Evolutionary conservation across 2,888 invertebrate species (phyloP), one percentile per base, ranked within the genome.

Genomic region (Athrips mouffetella): DNA sequence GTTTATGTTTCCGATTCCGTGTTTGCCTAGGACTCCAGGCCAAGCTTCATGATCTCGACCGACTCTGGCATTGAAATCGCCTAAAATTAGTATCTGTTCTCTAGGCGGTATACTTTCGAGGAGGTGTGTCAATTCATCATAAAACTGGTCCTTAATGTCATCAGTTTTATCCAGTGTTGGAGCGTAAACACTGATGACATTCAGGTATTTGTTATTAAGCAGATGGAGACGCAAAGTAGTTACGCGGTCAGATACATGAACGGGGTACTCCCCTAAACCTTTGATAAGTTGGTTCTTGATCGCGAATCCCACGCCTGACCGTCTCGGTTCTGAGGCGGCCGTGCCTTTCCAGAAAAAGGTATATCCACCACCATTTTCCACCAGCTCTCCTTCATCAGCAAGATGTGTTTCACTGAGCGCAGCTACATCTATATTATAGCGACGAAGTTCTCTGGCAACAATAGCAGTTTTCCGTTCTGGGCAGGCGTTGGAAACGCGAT

Each of bases 1-100:
- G 33, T 64, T 65, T 57, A 58, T 62, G 5, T 51, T 59, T 0
- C 62, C 63, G 6, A 62, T 39, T 1, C 62, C 62, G 41, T 68
- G 63, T 45, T 53, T 52, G 0, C 62, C 61, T 13, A 65, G 18
- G 0, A 60, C 57, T 5, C 16, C 1, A 13, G 54, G 54, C 59
- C 57, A 58, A 4, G 51, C 50, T n/a, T n/a, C n/a, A n/a, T n/a
- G n/a, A n/a, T n/a, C n/a, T n/a, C n/a, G n/a, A n/a, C n/a, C n/a
- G n/a, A n/a, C n/a, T n/a, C n/a, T n/a, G n/a, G n/a, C n/a, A n/a
- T n/a, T n/a, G n/a, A n/a, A n/a, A n/a, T n/a, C n/a, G n/a, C n/a
- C n/a, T n/a, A n/a, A n/a, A n/a, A n/a, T 10, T 18, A 39, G n/a
- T 2, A 39, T 39, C 21, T 39, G 39, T 13, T 39, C 20, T 39